A percentile compares a stretch with the other conserved stretches of the same genome.
Evolutionary conservation across 2,113 vertebrate genomes (phyloP).

Genomic region (Sander vitreus): DNA sequence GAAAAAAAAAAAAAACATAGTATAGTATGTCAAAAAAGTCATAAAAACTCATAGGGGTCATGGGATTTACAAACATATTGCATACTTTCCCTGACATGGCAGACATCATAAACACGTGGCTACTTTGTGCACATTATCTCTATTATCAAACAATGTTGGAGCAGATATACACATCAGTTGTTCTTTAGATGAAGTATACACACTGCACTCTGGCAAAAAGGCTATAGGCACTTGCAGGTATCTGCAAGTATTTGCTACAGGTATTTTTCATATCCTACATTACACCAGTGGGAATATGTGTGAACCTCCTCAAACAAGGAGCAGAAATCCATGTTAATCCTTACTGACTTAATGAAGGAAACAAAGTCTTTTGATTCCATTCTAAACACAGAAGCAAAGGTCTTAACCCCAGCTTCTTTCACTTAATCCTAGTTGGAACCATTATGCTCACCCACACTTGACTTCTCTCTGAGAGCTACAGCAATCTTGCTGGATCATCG

Average conservation of each 20-base stretch:
- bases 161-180: not conserved
- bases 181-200: slow-evolving; percentile 14
- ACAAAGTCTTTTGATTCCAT: slow-evolving; percentile 58
- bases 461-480: slow-evolving; percentile 34
- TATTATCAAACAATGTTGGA: not conserved
- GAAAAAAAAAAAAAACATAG: too few species aligned
- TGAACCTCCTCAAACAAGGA: slow-evolving; percentile 41
- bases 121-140: not conserved
- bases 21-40: too few species aligned
- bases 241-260: slow-evolving; percentile 17
- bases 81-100: not conserved
- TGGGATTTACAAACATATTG: too few species aligned
- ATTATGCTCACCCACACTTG: slow-evolving; percentile 28
- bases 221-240: not conserved
- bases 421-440: slow-evolving; percentile 54
- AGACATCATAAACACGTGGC: not conserved
- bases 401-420: slow-evolving; percentile 48
- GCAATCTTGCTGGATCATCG: slow-evolving; percentile 37
- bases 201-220: not conserved
- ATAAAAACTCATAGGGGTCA: too few species aligned
- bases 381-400: slow-evolving; percentile 51
- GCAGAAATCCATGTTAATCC: slow-evolving; percentile 39
- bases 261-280: slow-evolving; percentile 42
- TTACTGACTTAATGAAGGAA: slow-evolving; percentile 23
- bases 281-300: slow-evolving; percentile 38